These are phyloP conservation scores for Elanus axillaris DNA, from an alignment of 2,113 vertebrate species.

Conservation along the genomic window DNA sequence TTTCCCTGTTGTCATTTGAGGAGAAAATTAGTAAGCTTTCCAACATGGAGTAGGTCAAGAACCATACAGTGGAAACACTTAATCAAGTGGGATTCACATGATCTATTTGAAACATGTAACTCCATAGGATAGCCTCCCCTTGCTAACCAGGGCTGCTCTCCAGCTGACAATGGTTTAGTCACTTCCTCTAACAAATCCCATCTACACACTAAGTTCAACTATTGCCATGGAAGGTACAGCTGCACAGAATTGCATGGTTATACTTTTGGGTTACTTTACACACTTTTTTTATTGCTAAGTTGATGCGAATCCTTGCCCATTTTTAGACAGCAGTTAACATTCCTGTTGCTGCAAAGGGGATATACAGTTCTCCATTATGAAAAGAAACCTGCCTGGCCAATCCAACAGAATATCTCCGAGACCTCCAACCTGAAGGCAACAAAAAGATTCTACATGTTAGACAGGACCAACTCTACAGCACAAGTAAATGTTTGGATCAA, in stretches of 20 bases:
- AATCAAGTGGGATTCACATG: background rate
- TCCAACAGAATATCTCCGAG: background rate
- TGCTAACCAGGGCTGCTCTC: background rate
- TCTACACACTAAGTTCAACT: background rate
- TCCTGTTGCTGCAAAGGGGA: background rate
- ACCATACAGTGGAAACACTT: background rate
- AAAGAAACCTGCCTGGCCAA: background rate
- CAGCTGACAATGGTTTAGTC: background rate
- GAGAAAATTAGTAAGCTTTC: background rate
- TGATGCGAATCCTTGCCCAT: background rate
- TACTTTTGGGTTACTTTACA: background rate
- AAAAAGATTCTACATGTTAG: background rate
- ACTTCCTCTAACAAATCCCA: background rate
- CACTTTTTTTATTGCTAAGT: background rate
- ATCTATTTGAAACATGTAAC: background rate
- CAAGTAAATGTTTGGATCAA: background rate
- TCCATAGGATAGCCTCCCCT: background rate
- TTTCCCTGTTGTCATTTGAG: background rate
- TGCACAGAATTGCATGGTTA: background rate
- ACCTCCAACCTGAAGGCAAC: background rate
- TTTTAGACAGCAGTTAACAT: background rate
- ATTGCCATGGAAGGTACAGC: background rate
- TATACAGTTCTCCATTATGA: background rate
- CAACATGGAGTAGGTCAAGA: background rate
- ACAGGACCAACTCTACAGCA: background rate